Base-by-base conservation (phyloP, 2,888 invertebrate genomes). In the Drosophila trichaetosa region DNA sequence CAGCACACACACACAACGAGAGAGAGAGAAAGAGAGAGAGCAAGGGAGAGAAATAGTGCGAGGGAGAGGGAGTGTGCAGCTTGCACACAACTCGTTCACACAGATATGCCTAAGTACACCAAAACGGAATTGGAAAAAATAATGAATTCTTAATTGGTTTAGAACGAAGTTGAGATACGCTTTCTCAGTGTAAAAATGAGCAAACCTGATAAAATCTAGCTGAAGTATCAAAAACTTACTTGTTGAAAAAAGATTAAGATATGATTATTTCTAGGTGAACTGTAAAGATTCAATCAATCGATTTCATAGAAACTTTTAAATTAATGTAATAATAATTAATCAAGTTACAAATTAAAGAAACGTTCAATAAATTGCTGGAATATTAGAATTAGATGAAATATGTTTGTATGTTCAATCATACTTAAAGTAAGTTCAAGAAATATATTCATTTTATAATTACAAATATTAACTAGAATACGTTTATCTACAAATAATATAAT, bases 51-150 rank as follows among this genome's bases (percentile, higher is more conserved):
- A 10, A 21, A 24, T 13, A 10, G 4, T 4, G 1, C n/a, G 11
- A 27, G 18, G 2, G 49, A 60, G 10, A 36, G 5, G 6, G 2
- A 27, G 8, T 10, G 21, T 29, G n/a, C 10, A 57, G 21, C 34
- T 31, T 64, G 42, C 54, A 65, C 48, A 62, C 64, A 71, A 53
- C 63, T 63, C 49, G 34, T 60, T 67, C 66, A 53, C 73, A 69
- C 61, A 69, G 63, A 67, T 69, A 72, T 52, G 63, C 65, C 79
- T 79, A 63, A 79, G 78, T 76, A 76, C 61, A 61, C 57, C 56
- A 72, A 83, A 82, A 77, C 56, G 77, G 74, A 83, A 83, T 83
- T 86, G 87, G 66, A 74, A 81, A 81, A 74, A 74, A 83, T 79
- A 73, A 76, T 79, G 64, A 73, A 86, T 86, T 67, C 59, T 38